phyloP scores from a whole-genome alignment of 2,797 vertebrate genomes.

The Tokudaia tokunoshimensis region DNA sequence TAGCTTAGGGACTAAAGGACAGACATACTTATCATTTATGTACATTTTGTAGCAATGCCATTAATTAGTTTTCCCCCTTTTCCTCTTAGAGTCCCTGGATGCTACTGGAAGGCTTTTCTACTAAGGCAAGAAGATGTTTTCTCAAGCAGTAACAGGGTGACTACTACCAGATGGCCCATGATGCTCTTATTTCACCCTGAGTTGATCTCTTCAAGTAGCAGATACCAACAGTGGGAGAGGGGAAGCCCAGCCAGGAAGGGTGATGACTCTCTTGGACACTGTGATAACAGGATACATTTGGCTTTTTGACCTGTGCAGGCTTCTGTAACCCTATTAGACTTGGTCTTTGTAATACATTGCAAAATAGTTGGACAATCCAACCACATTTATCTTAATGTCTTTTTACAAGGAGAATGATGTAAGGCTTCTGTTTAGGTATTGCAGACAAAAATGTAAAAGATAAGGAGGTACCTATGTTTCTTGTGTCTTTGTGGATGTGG shows the following conservation, averaged over 20 bases:
- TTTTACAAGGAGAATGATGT: background rate
- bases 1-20: background rate
- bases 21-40: slow-evolving; percentile 42
- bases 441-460: slow-evolving; percentile 3
- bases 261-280: background rate
- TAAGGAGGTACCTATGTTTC: background rate
- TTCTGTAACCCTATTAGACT: background rate
- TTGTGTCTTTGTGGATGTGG: slow-evolving; percentile 18
- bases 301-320: background rate
- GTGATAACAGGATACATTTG: background rate
- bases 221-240: background rate
- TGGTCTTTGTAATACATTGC: background rate
- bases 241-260: background rate
- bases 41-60: background rate
- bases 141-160: background rate
- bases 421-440: slow-evolving; percentile 25
- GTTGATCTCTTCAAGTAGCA: background rate
- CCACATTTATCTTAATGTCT: slow-evolving; percentile 18
- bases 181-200: background rate
- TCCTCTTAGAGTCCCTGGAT: slow-evolving; percentile 34
- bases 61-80: background rate
- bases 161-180: background rate
- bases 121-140: slow-evolving; percentile 40
- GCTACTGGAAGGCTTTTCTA: slow-evolving; percentile 29
- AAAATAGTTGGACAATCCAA: background rate